A percentile compares a stretch with the other conserved stretches of the same genome.
phyloP scores from a whole-genome alignment of 2,797 vertebrate genomes.

The Silurus lanzhouensis region DNA sequence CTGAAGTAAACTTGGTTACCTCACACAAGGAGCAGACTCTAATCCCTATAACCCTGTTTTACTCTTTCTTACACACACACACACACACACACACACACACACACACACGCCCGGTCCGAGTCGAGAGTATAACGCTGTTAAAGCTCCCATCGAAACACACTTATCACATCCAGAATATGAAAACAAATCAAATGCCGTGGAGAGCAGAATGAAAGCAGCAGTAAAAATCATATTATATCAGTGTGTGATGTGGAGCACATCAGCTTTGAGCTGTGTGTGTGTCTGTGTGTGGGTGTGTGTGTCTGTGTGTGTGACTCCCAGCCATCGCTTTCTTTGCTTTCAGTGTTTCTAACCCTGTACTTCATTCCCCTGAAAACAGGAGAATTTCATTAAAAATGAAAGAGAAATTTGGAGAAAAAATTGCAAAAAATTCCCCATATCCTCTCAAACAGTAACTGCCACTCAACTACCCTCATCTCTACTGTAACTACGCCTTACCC shows the following conservation, averaged over 20 bases:
- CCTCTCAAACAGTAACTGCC: too few relatives aligned
- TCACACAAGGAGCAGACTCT: neutral
- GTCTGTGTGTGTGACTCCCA: neutral
- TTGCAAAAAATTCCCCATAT: too few relatives aligned
- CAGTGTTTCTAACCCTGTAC: neutral
- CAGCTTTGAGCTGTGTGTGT: neutral
- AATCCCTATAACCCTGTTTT: slow-evolving; percentile 3
- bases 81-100: neutral
- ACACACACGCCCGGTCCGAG: neutral
- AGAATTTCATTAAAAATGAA: neutral
- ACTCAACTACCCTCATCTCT: too few relatives aligned
- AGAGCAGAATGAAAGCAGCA: slow-evolving; percentile 11
- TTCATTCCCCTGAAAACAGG: slow-evolving; percentile 41
- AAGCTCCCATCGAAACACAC: neutral
- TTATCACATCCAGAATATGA: neutral
- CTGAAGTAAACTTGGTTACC: slow-evolving; percentile 1
- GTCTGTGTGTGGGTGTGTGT: neutral
- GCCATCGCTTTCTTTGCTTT: neutral
- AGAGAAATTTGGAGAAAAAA: neutral
- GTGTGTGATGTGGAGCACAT: neutral
- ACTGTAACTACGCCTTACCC: too few relatives aligned
- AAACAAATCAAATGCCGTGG: slow-evolving; percentile 9
- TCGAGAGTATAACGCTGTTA: neutral
- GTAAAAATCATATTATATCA: slow-evolving; percentile 17
- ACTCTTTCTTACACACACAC: neutral